Evolutionary conservation across 2,113 vertebrate species (phyloP).

Genomic region (Poecile atricapillus): DNA sequence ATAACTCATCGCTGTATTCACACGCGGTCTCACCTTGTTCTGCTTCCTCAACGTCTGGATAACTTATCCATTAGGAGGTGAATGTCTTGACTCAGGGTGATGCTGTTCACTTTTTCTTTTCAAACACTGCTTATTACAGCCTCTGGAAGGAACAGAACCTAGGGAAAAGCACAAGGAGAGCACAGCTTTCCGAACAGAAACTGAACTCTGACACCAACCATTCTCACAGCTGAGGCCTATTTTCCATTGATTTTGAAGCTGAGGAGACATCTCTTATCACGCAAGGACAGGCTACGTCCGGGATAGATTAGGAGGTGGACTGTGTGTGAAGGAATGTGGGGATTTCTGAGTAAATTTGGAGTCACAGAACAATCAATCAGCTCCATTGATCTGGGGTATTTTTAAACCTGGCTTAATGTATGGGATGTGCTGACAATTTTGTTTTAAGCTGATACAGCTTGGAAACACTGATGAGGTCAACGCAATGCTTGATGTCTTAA

Average conservation of each 20-base stretch:
- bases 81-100: not conserved
- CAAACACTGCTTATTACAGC: not conserved
- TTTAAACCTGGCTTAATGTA: not conserved
- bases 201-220: not conserved
- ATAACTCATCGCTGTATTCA: not conserved
- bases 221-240: not conserved
- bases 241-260: not conserved
- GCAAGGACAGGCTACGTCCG: rapidly evolving
- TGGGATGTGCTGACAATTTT: not conserved
- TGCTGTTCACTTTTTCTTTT: not conserved
- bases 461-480: not conserved
- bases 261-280: not conserved
- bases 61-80: not conserved
- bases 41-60: not conserved
- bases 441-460: not conserved
- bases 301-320: not conserved
- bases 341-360: not conserved
- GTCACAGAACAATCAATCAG: not conserved
- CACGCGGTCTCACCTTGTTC: not conserved
- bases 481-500: not conserved
- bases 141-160: not conserved
- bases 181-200: not conserved
- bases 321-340: not conserved
- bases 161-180: not conserved
- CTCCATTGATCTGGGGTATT: conserved; percentile 13